Base-by-base conservation (phyloP, 2,797 vertebrate genomes). In the Acropternis orthonyx region DNA sequence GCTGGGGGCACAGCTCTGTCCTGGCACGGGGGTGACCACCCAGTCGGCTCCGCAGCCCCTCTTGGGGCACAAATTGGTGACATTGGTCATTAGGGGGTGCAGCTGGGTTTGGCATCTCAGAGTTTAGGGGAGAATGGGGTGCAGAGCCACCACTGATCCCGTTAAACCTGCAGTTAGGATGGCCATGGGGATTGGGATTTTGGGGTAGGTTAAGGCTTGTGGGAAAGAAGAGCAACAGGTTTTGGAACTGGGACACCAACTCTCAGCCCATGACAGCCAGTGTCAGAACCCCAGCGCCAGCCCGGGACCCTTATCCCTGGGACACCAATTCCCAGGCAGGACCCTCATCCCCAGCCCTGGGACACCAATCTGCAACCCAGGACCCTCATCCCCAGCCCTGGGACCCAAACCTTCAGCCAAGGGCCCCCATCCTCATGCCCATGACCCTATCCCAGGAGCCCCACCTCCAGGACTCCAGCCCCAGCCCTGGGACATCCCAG, bases 11-110 rank as follows among this genome's bases (percentile, higher is more conserved):
- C 1, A 1, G 28, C 27, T 39, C 54, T 2, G 26, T 27, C 48
- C 48, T 12, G 1, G 16, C 1, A 1, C 3, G 3, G 58, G 18
- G 12, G 26, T 27, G 34, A 32, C 17, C 5, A 1, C 30, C 54
- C 41, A 20, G n/a, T 21, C 0, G 0, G 24, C 6, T 21, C 63
- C 75, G 39, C 21, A 0, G 6, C 21, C 2, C 11, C 3, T 79
- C 83, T 76, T 72, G 36, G 76, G 76, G 54, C 15, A 37, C 27
- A 14, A 88, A 5, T 5, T 0, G 0, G 27, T 19, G 30, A n/a
- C 23, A 73, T 36, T 1, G 15, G 48, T 24, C 21, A 46, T n/a
- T 7, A 61, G 49, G n/a, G 39, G 2, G 14, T n/a, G 19, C 21
- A 28, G 23, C 4, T 10, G 77, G 27, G 28, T 66, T 37, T 54